These are phyloP conservation scores for Endotricha flammealis DNA, from an alignment of 2,888 invertebrate species.

Conservation along the genomic window DNA sequence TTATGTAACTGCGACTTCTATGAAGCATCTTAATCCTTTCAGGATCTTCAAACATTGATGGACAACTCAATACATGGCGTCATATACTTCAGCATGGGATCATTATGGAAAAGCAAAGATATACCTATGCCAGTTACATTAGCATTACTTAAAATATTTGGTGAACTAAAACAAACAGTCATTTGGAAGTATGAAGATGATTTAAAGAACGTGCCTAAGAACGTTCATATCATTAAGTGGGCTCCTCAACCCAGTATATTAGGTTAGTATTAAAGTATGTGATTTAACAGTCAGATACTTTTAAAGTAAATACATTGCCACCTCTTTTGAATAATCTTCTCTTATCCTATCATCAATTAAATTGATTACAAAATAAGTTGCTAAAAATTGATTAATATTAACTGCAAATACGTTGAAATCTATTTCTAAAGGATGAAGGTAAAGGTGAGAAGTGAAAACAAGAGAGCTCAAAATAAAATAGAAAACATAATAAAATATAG, in stretches of 20 bases:
- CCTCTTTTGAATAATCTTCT: no score
- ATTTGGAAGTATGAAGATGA: constrained; percentile 7
- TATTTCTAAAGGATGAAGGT: no score
- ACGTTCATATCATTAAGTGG: constrained; percentile 6
- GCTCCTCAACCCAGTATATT: constrained; percentile 10
- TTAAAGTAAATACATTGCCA: no score
- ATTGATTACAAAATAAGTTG: no score
- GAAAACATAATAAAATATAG: no score
- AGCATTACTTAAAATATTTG: constrained; percentile 46
- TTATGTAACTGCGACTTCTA: no score
- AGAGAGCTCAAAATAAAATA: no score
- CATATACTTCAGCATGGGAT: constrained; percentile 68
- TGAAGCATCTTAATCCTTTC: constrained; percentile 4
- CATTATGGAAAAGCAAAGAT: constrained; percentile 43
- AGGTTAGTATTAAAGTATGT: constrained; percentile 2
- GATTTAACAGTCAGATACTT: no score
- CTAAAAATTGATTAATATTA: no score
- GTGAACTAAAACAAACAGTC: constrained; percentile 16
- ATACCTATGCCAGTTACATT: constrained; percentile 41
- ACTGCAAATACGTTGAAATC: no score
- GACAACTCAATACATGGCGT: constrained; percentile 56
- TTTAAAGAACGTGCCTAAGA: constrained; percentile 1
- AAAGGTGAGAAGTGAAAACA: no score
- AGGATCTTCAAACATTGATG: constrained; percentile 45
- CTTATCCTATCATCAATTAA: no score